Percentiles rank a stretch among this genome's conserved stretches.
Conservation (phyloP, 2,797 vertebrate species). For the Alcedo quadribrachys region DNA sequence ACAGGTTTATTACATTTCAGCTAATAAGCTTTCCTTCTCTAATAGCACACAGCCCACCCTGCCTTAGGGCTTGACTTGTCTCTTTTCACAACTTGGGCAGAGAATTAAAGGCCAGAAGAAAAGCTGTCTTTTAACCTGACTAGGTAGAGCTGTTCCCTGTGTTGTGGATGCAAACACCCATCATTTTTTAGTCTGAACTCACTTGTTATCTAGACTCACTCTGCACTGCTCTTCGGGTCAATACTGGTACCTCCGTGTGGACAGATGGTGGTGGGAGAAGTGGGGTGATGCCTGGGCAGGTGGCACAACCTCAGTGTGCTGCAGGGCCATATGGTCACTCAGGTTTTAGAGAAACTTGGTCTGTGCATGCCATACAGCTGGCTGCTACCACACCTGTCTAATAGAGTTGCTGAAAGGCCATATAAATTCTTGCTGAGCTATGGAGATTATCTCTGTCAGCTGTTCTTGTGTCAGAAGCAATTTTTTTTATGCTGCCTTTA, state of each 20-base stretch:
- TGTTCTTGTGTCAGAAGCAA: slow-evolving; percentile 38
- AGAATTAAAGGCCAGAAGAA: background rate
- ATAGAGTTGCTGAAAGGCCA: slow-evolving; percentile 28
- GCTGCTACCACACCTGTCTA: slow-evolving; percentile 47
- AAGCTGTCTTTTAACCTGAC: background rate
- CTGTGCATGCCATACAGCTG: slow-evolving; percentile 22
- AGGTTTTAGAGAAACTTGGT: background rate
- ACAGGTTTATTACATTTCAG: slow-evolving; percentile 15
- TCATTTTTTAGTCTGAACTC: background rate
- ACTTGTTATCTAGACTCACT: background rate
- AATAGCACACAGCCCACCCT: background rate
- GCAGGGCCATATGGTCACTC: slow-evolving; percentile 33
- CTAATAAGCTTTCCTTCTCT: slow-evolving; percentile 53
- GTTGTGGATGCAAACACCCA: background rate
- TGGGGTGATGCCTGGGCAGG: background rate
- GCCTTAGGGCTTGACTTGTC: slow-evolving; percentile 28
- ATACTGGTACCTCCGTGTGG: background rate
- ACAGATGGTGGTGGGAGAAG: slow-evolving; percentile 55
- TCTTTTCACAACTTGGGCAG: background rate
- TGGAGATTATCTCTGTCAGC: slow-evolving; percentile 50
- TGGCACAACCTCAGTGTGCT: slow-evolving; percentile 33
- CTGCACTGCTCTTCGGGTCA: background rate
- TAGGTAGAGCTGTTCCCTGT: background rate
- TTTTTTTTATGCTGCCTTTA: slow-evolving; percentile 29
- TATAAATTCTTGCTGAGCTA: slow-evolving; percentile 50